phyloP scores from a whole-genome alignment of 2,113 vertebrate genomes.

The Sebastes schlegelii region DNA sequence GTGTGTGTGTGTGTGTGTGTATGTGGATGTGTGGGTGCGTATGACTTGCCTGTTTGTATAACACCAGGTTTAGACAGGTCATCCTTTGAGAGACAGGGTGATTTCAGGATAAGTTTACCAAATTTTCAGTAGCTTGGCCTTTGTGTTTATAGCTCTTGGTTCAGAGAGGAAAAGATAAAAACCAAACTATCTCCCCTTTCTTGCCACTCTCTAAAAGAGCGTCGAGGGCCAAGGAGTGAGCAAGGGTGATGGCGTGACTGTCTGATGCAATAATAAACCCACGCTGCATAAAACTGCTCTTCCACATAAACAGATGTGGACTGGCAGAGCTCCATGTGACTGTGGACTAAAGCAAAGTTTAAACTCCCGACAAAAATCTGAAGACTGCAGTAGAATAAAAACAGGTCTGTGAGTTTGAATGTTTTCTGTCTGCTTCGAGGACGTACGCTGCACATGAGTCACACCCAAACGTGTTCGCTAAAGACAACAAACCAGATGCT shows the following conservation, averaged over 20 bases:
- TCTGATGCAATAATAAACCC: conserved; percentile 70
- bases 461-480: conserved; percentile 67
- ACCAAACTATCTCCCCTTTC: conserved; percentile 39
- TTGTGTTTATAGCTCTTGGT: conserved; percentile 50
- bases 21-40: neutral
- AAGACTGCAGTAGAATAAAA: conserved; percentile 57
- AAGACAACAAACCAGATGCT: conserved; percentile 74
- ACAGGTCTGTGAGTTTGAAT: conserved; percentile 53
- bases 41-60: conserved; percentile 29
- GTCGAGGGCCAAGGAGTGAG: conserved; percentile 53
- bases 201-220: conserved; percentile 57
- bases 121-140: conserved; percentile 47
- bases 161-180: conserved; percentile 51
- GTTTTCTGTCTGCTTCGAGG: conserved; percentile 62
- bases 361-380: conserved; percentile 51
- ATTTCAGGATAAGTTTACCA: conserved; percentile 56
- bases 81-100: conserved; percentile 39
- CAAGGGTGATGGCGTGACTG: conserved; percentile 50
- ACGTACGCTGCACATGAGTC: conserved; percentile 62
- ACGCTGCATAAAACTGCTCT: conserved; percentile 47
- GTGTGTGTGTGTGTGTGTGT: conserved; percentile 5
- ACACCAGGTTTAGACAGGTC: conserved; percentile 49
- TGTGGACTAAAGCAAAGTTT: conserved; percentile 54
- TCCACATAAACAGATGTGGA: conserved; percentile 74
- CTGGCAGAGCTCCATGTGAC: conserved; percentile 50